Conservation (phyloP, 2,888 invertebrate genomes). For the Andrena hattorfiana region DNA sequence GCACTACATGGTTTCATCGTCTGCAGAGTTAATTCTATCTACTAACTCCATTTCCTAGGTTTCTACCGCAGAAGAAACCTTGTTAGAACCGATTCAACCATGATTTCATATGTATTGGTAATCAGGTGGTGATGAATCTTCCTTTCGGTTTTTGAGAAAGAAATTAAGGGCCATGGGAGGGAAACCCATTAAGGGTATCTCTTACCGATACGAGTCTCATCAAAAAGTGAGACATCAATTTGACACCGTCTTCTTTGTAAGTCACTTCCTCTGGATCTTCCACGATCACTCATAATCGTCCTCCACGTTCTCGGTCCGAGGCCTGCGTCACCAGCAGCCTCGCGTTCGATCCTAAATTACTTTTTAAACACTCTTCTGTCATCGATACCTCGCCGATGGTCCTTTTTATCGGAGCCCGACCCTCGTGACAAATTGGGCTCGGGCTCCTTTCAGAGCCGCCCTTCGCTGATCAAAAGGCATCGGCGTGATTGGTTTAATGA, state of each 20-base stretch:
- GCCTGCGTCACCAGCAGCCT: background rate
- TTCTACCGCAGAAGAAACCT: no score
- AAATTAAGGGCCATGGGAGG: background rate
- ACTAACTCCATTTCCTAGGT: no score
- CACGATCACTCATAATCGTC: background rate
- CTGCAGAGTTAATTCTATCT: no score
- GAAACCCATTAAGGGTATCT: background rate
- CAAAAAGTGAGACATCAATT: no score
- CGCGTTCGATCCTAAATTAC: slow-evolving; percentile 3
- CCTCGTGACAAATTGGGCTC: background rate
- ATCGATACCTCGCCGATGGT: background rate
- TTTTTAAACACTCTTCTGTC: background rate
- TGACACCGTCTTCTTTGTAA: background rate
- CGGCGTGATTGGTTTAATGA: no score
- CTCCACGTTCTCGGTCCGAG: background rate
- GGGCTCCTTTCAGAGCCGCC: no score
- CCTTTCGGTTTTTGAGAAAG: background rate
- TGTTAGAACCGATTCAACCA: no score
- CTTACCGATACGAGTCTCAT: no score
- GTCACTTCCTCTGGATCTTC: background rate
- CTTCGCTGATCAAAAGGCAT: no score
- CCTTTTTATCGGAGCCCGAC: background rate
- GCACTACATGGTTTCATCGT: no score
- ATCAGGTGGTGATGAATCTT: background rate
- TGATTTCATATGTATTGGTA: no score